Percentiles rank a stretch among this genome's conserved stretches.
Evolutionary conservation across 2,888 invertebrate genomes (phyloP).

Genomic region (Ichneumon xanthorius): DNA sequence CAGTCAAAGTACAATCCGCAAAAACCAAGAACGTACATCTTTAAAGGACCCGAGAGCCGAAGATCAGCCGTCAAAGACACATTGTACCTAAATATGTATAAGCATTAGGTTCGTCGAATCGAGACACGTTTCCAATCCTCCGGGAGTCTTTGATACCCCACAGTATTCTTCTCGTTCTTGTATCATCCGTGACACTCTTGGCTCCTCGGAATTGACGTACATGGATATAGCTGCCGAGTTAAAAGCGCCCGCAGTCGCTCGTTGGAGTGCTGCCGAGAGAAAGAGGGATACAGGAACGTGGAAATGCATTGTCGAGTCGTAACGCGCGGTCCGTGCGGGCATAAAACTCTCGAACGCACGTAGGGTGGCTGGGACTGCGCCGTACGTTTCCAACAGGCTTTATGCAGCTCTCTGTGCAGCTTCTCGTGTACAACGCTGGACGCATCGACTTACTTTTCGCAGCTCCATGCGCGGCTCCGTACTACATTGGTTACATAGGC

Average conservation of each 20-base stretch:
- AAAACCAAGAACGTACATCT: background rate
- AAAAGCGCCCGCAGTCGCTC: constrained; percentile 2
- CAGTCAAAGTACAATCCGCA: background rate
- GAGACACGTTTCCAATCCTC: background rate
- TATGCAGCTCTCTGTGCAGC: constrained; percentile 21
- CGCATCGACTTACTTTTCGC: constrained; percentile 40
- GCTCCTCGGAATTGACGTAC: constrained; percentile 25
- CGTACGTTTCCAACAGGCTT: constrained; percentile 40
- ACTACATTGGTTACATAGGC: constrained; percentile 39
- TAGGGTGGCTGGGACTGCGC: background rate
- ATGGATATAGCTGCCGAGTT: constrained; percentile 25
- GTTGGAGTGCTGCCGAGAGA: constrained; percentile 58
- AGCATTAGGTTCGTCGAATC: background rate
- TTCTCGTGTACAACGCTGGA: constrained; percentile 9
- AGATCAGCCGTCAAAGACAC: background rate
- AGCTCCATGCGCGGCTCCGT: constrained; percentile 15
- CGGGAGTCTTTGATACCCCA: background rate
- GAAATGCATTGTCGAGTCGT: constrained; percentile 72
- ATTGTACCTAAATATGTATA: background rate
- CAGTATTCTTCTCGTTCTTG: constrained; percentile 1
- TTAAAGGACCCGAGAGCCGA: background rate
- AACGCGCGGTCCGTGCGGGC: constrained; percentile 61
- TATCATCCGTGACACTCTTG: constrained; percentile 27
- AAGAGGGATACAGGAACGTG: constrained; percentile 64
- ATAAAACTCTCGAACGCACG: constrained; percentile 68